A percentile compares a stretch with the other conserved stretches of the same genome.
Conservation (phyloP, 2,888 invertebrate genomes). For the Incurvaria masculella region DNA sequence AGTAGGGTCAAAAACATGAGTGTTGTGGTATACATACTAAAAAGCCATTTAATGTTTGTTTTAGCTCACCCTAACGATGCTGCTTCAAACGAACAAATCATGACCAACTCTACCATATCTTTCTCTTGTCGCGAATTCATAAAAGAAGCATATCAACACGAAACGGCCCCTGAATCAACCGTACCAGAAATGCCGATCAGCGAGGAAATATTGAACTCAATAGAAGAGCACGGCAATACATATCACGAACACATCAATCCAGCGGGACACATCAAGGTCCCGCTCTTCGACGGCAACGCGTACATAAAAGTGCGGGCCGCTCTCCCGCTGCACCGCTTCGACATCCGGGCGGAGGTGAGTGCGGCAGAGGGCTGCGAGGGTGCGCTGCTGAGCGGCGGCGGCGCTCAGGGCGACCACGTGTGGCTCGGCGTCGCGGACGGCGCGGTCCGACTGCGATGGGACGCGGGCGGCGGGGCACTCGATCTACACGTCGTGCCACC, state of each 20-base stretch:
- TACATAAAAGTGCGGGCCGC: conserved; percentile 35
- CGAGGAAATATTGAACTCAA: conserved; percentile 25
- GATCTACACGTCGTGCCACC: conserved; percentile 36
- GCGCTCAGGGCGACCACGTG: conserved; percentile 43
- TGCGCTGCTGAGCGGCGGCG: conserved; percentile 38
- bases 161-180: too few relatives aligned
- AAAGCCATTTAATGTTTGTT: too few relatives aligned
- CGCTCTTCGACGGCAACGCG: conserved; percentile 42
- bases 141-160: too few relatives aligned
- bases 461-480: conserved; percentile 40
- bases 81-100: too few relatives aligned
- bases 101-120: too few relatives aligned
- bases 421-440: conserved; percentile 44
- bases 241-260: conserved; percentile 23
- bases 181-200: not conserved
- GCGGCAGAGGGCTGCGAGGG: conserved; percentile 31
- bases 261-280: conserved; percentile 33
- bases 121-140: too few relatives aligned
- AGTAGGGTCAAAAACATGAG: too few relatives aligned
- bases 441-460: conserved; percentile 38
- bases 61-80: too few relatives aligned
- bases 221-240: conserved; percentile 30
- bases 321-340: conserved; percentile 42
- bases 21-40: too few relatives aligned
- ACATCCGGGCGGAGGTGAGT: conserved; percentile 48